Base-by-base conservation (phyloP, 2,888 invertebrate species). In the Fragum sueziense region DNA sequence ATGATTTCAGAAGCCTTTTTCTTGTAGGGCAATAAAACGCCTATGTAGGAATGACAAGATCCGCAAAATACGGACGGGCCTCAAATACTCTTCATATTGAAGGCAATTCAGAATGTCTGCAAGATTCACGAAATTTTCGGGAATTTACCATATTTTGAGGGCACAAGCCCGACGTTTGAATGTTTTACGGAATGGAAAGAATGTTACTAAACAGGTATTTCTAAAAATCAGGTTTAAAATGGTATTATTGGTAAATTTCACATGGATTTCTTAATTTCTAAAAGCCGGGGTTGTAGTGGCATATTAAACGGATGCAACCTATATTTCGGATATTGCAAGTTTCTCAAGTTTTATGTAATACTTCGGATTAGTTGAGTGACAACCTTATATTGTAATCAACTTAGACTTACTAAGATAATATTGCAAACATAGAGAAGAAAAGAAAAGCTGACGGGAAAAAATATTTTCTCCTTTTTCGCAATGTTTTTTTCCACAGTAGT, bases 121-220 rank as follows among this genome's bases (percentile, higher is more conserved):
- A 34, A 17, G 20, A n/a, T 62, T 33, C 34, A 20, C 25, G 2
- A 33, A 9, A 62, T 34, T 4, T 9, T n/a, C 20, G 29, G 17
- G 62, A 33, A 20, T 62, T 62, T 29, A 29, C 62, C 62, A 20
- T 9, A n/a, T n/a, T 62, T 33, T 62, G 34, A 62, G 62, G 34
- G 20, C n/a, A 29, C 14, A 33, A 3, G 62, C 62, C 29, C 25
- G 31, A 33, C 31, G 62, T 29, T n/a, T 62, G 34, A 29, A 33
- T 34, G 31, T 34, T 31, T 17, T 31, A 20, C 14, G 33, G 14
- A 62, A 33, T n/a, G n/a, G 62, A 33, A 29, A 29, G 34, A 17
- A n/a, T 62, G 33, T n/a, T 7, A 7, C 27, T 31, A 62, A 62
- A 33, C 17, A 62, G 62, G 62, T 62, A 29, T 62, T 17, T 7